These are phyloP conservation scores for Prinia subflava DNA, from an alignment of 2,113 vertebrate species.

Conservation along the genomic window DNA sequence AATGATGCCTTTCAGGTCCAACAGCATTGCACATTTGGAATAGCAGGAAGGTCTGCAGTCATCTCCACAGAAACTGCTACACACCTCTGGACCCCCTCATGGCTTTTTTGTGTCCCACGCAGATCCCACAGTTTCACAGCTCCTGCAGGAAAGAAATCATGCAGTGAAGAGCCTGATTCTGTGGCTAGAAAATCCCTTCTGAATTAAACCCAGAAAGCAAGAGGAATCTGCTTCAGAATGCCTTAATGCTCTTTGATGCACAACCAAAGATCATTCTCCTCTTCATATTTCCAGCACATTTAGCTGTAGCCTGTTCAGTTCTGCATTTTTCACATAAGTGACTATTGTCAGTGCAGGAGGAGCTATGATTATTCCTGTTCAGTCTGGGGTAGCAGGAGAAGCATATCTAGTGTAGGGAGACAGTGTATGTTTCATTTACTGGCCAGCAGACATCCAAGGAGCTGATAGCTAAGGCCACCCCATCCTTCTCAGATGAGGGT, in stretches of 20 bases:
- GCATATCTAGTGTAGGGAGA: neutral
- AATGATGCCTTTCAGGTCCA: neutral
- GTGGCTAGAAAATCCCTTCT: constrained; percentile 24
- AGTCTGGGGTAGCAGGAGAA: neutral
- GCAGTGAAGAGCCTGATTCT: neutral
- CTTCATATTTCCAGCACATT: constrained; percentile 38
- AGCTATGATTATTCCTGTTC: neutral
- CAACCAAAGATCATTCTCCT: constrained; percentile 38
- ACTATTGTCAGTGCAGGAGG: neutral
- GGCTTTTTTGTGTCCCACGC: neutral
- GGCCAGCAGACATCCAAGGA: neutral
- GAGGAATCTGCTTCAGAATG: constrained; percentile 43
- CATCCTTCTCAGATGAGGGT: neutral
- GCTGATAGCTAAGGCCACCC: neutral
- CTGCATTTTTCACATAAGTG: constrained; percentile 27
- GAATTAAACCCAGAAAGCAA: constrained; percentile 34
- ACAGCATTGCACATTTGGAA: neutral
- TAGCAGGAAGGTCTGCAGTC: neutral
- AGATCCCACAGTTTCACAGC: neutral
- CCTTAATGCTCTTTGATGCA: constrained; percentile 32
- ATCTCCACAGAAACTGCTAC: neutral
- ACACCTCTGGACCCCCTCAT: neutral
- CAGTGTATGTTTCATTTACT: neutral
- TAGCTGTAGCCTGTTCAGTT: constrained; percentile 1
- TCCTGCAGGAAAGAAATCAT: constrained; percentile 13